A percentile compares a stretch with the other conserved stretches of the same genome.
These are phyloP conservation scores for Oncorhynchus clarkii DNA, from an alignment of 2,113 vertebrate species.

Conservation along the genomic window DNA sequence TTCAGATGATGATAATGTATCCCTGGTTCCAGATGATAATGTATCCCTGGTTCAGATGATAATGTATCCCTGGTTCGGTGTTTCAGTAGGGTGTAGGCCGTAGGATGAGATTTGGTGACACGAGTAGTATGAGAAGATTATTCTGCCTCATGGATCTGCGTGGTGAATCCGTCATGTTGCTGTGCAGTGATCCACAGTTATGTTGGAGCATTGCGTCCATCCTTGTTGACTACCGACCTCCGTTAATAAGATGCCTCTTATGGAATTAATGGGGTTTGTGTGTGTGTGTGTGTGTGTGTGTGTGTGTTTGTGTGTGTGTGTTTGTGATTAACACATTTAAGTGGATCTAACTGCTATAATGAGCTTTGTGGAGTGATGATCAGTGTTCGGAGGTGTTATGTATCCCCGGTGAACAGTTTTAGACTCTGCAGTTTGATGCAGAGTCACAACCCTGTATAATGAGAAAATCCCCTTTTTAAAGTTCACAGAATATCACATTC, in stretches of 20 bases:
- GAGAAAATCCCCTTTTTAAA: neutral
- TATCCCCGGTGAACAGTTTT: slow-evolving; percentile 22
- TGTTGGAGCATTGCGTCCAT: slow-evolving; percentile 37
- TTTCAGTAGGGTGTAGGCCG: too few species aligned
- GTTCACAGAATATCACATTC: slow-evolving; percentile 4
- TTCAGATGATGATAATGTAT: too few species aligned
- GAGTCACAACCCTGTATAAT: slow-evolving; percentile 18
- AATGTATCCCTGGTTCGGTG: too few species aligned
- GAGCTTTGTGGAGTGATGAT: slow-evolving; percentile 53
- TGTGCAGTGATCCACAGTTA: slow-evolving; percentile 30
- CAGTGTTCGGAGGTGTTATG: slow-evolving; percentile 30
- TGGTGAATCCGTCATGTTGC: neutral
- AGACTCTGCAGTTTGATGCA: slow-evolving; percentile 26
- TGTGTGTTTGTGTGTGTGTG: slow-evolving; percentile 12
- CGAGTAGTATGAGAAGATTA: neutral
- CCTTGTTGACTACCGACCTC: slow-evolving; percentile 45
- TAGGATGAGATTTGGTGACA: too few species aligned
- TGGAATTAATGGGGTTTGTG: slow-evolving; percentile 23
- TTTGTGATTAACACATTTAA: slow-evolving; percentile 59
- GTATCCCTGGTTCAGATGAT: neutral
- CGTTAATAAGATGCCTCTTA: slow-evolving; percentile 33
- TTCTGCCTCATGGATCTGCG: neutral
- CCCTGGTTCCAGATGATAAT: too few species aligned
- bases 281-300: slow-evolving; percentile 9
- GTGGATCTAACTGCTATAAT: slow-evolving; percentile 53